These are phyloP conservation scores for Stenopsyche tienmushanensis DNA, from an alignment of 1,140 invertebrate species.

Conservation along the genomic window DNA sequence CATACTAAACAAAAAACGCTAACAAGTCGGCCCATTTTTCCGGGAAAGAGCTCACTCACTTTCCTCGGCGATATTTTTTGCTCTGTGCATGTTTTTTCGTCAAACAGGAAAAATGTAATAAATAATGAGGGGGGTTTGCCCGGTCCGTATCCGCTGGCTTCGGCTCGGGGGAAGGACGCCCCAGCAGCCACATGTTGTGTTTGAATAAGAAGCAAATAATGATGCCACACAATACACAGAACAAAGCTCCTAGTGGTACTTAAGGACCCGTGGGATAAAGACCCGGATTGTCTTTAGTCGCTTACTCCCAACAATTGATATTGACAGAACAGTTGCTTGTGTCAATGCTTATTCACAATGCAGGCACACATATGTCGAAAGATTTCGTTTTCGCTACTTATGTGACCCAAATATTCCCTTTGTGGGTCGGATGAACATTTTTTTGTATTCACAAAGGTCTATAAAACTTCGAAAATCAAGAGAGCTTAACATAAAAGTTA, in stretches of 20 bases:
- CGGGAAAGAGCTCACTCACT: background rate
- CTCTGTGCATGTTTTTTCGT: conserved; percentile 30
- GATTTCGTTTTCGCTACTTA: conserved; percentile 3
- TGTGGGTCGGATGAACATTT: too few relatives aligned
- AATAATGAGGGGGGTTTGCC: conserved; percentile 36
- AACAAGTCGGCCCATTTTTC: conserved; percentile 17
- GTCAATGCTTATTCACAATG: conserved; percentile 18
- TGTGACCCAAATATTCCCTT: too few relatives aligned
- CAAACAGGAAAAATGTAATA: conserved; percentile 43
- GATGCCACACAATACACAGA: conserved; percentile 31
- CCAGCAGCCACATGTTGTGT: conserved; percentile 31
- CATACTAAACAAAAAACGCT: conserved; percentile 15
- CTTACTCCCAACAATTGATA: background rate
- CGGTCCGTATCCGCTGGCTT: conserved; percentile 23
- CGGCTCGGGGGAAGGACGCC: background rate
- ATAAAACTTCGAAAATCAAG: too few relatives aligned
- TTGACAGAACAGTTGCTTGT: conserved; percentile 25
- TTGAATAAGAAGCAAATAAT: conserved; percentile 39
- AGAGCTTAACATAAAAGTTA: too few relatives aligned
- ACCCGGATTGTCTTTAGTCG: background rate
- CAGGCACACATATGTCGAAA: background rate
- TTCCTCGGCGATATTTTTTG: conserved; percentile 12
- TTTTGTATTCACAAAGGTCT: too few relatives aligned
- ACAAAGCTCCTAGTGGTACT: conserved; percentile 27
- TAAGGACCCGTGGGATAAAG: conserved; percentile 20